A percentile compares a stretch with the other conserved stretches of the same genome.
phyloP scores from a whole-genome alignment of 2,797 vertebrate genomes.

The Streptopelia turtur region DNA sequence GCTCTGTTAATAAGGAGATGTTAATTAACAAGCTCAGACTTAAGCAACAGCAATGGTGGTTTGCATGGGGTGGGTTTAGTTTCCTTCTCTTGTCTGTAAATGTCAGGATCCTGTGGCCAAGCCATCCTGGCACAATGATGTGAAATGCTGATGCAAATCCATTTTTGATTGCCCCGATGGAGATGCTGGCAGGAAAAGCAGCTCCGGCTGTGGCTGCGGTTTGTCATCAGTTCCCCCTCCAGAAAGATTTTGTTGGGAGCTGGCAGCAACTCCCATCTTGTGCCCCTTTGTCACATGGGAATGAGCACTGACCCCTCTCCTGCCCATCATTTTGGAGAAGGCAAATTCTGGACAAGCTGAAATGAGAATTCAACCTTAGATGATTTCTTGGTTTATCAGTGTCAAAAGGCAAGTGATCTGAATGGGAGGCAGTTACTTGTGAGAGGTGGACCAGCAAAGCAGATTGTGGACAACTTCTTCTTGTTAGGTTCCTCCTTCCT shows the following conservation, averaged over 20 bases:
- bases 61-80: background rate
- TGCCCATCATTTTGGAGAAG: background rate
- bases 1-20: background rate
- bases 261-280: background rate
- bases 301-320: background rate
- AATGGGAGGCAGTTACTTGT: background rate
- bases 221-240: background rate
- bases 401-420: background rate
- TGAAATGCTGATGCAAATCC: background rate
- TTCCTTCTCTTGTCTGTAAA: background rate
- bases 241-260: background rate
- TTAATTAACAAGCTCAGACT: background rate
- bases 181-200: fast-evolving
- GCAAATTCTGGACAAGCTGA: background rate
- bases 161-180: background rate
- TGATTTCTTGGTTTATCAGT: too few species aligned
- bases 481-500: background rate
- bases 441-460: background rate
- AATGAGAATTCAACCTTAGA: too few species aligned
- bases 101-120: background rate
- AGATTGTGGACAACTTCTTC: background rate
- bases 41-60: background rate
- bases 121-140: fast-evolving
- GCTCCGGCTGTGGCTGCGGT: background rate
- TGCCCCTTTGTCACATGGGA: background rate